Conservation (phyloP, 1,140 invertebrate species). For the Hycleus phaleratus region DNA sequence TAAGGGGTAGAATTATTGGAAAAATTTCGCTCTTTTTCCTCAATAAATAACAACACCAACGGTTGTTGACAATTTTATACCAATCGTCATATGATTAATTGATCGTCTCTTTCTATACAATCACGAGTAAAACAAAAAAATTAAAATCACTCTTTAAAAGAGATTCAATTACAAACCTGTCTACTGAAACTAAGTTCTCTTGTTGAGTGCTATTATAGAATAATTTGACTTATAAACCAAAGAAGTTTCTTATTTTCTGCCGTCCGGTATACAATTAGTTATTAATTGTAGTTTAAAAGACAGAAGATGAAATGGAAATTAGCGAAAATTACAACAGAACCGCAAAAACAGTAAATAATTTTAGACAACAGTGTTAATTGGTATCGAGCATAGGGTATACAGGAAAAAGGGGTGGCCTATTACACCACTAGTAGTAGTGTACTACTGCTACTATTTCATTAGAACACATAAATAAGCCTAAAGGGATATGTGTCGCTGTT, state of each 20-base stretch:
- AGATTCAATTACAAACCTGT: no score
- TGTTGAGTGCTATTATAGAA: no score
- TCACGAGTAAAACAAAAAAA: no score
- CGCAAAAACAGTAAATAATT: conserved; percentile 16
- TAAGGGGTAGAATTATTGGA: conserved; percentile 6
- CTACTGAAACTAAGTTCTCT: no score
- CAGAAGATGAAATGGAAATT: no score
- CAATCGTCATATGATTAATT: conserved; percentile 14
- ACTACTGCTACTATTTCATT: conserved; percentile 16
- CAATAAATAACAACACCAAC: conserved; percentile 4
- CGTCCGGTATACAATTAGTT: no score
- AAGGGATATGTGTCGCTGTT: conserved; percentile 3
- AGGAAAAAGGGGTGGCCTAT: no score
- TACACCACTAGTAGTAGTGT: neutral
- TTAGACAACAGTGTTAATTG: conserved; percentile 5
- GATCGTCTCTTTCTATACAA: neutral
- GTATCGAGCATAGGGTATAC: neutral
- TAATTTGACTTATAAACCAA: no score
- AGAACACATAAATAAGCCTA: conserved; percentile 17
- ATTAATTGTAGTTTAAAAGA: no score
- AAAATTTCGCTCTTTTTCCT: conserved; percentile 6
- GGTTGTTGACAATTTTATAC: conserved; percentile 12
- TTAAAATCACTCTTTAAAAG: no score
- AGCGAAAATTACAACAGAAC: conserved; percentile 1
- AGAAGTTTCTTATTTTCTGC: no score